Conservation (phyloP, 2,888 invertebrate genomes). For the Brachynemurus nebulosus region DNA sequence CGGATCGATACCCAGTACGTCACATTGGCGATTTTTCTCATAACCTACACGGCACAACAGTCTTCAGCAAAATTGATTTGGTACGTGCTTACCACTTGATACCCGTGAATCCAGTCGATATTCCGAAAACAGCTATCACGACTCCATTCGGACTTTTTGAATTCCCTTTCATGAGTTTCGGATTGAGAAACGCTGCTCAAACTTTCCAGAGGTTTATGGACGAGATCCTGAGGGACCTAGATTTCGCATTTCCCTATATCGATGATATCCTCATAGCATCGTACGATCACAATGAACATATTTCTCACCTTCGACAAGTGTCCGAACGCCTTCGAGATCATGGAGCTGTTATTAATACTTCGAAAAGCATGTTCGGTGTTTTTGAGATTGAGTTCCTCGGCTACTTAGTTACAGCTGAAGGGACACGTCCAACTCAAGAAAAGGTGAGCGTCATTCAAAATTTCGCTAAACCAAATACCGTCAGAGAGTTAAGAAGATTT, state of each 20-base stretch:
- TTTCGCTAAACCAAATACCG: constrained; percentile 8
- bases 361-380: constrained; percentile 12
- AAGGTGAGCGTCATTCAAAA: constrained; percentile 4
- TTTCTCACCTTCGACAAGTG: not conserved
- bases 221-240: not conserved
- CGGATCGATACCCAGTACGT: too few species aligned
- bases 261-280: not conserved
- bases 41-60: constrained; percentile 16
- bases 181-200: too few species aligned
- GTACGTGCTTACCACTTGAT: constrained; percentile 5
- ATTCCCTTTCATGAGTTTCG: not conserved
- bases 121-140: constrained; percentile 21
- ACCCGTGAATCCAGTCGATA: constrained; percentile 19
- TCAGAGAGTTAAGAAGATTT: constrained; percentile 9
- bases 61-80: not conserved
- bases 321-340: not conserved
- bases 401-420: constrained; percentile 10
- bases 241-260: not conserved
- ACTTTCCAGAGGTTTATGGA: not conserved
- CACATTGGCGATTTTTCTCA: too few species aligned
- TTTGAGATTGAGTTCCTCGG: constrained; percentile 11
- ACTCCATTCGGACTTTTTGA: too few species aligned
- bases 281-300: not conserved
- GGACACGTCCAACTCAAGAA: constrained; percentile 10
- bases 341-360: not conserved